Evolutionary conservation across 2,797 vertebrate species (phyloP).

Genomic region (Hemibagrus guttatus): DNA sequence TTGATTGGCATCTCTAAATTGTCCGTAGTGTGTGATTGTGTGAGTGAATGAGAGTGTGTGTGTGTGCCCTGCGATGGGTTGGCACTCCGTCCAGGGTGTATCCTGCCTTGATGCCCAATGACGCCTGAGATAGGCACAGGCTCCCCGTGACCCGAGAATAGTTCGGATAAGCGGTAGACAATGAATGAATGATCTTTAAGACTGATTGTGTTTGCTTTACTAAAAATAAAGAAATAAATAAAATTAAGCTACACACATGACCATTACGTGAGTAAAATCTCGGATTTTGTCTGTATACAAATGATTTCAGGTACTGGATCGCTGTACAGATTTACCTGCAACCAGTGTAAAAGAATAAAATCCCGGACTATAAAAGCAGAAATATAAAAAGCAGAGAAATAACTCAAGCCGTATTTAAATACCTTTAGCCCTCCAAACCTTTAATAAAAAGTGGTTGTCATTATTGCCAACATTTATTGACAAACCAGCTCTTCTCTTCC

Average conservation of each 20-base stretch:
- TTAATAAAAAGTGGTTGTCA: slow-evolving; percentile 37
- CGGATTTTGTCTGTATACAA: neutral
- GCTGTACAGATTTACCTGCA: neutral
- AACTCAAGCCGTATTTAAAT: neutral
- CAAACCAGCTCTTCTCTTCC: slow-evolving; percentile 20
- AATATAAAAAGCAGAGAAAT: neutral
- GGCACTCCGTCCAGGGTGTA: no score
- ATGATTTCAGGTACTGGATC: neutral
- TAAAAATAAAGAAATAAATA: no score
- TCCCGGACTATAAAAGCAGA: no score
- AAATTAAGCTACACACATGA: neutral
- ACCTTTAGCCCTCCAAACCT: neutral
- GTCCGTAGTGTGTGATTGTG: no score
- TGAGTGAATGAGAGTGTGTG: no score
- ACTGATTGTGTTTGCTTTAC: neutral
- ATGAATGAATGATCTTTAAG: neutral
- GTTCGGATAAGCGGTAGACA: no score
- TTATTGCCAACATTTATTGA: slow-evolving; percentile 52
- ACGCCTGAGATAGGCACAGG: no score
- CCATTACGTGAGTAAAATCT: neutral
- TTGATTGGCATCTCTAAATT: no score
- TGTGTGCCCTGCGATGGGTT: no score
- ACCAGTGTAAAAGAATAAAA: neutral
- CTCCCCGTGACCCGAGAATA: no score
- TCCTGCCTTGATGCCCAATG: no score